A percentile compares a stretch with the other conserved stretches of the same genome.
Conservation (phyloP, 2,113 vertebrate species). For the Spea multiplicata region DNA sequence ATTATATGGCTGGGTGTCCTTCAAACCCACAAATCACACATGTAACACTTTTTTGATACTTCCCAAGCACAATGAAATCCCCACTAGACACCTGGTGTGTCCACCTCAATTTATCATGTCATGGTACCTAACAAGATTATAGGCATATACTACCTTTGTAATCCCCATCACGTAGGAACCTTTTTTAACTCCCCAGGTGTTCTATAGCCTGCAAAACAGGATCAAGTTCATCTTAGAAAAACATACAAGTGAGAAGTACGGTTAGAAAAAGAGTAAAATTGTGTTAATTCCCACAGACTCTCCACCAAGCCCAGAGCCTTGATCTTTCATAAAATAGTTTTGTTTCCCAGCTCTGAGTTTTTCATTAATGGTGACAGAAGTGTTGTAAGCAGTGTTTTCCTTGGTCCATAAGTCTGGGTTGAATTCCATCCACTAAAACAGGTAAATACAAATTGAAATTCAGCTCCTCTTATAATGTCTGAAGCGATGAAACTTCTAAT, state of each 20-base stretch:
- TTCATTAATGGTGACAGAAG: slow-evolving; percentile 23
- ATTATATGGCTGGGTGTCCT: not conserved
- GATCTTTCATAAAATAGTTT: slow-evolving; percentile 41
- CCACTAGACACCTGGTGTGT: not conserved
- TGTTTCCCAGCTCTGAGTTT: not conserved
- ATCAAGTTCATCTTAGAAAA: slow-evolving; percentile 14
- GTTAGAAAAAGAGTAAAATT: slow-evolving; percentile 17
- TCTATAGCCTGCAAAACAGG: slow-evolving; percentile 21
- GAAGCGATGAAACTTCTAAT: too few relatives aligned
- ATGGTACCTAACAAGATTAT: slow-evolving; percentile 46
- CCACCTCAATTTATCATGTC: slow-evolving; percentile 19
- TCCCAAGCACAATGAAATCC: not conserved
- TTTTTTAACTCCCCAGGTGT: slow-evolving; percentile 17
- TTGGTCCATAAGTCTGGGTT: too few relatives aligned
- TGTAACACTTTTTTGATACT: slow-evolving; percentile 31
- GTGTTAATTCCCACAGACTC: slow-evolving; percentile 19
- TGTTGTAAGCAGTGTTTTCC: not conserved
- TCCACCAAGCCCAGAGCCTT: slow-evolving; percentile 27
- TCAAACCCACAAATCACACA: slow-evolving; percentile 12
- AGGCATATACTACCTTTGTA: slow-evolving; percentile 36
- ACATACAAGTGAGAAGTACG: not conserved
- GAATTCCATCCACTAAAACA: too few relatives aligned
- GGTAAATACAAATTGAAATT: too few relatives aligned
- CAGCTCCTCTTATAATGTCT: too few relatives aligned
- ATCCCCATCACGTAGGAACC: slow-evolving; percentile 23